Percentiles rank a stretch among this genome's conserved stretches.
These are phyloP conservation scores for Urophycis tenuis DNA, from an alignment of 2,797 vertebrate genomes.

Conservation along the genomic window DNA sequence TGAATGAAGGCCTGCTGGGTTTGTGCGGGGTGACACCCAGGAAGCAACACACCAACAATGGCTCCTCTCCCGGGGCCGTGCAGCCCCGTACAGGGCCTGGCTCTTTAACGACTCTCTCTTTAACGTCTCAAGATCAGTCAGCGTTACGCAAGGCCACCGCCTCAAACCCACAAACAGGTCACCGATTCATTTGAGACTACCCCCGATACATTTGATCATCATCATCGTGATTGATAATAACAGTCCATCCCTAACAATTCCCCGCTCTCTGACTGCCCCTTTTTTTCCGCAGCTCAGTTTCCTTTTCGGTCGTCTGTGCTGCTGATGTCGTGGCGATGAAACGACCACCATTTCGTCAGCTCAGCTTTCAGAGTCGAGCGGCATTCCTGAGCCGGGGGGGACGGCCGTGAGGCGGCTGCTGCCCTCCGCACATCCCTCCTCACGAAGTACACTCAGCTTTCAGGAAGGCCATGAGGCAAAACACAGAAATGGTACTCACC, in stretches of 20 bases:
- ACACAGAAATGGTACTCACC: conserved; percentile 28
- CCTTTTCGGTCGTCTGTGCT: background rate
- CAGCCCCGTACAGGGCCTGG: background rate
- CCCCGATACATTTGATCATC: background rate
- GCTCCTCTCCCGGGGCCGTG: conserved; percentile 1
- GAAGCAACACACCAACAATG: background rate
- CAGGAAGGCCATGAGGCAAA: background rate
- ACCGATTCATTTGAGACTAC: background rate
- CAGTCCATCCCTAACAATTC: background rate
- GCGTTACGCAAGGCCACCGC: background rate
- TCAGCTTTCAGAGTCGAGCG: background rate
- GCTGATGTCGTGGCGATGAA: background rate
- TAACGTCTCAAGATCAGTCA: background rate
- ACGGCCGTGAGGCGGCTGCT: background rate
- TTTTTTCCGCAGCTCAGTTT: background rate
- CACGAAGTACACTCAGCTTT: no score
- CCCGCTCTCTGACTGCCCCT: background rate
- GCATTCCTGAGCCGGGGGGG: background rate
- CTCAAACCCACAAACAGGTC: background rate
- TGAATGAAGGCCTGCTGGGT: conserved; percentile 44
- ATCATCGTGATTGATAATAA: no score
- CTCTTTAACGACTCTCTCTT: background rate
- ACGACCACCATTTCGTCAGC: background rate
- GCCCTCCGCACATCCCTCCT: background rate
- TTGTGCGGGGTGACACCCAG: background rate